These are phyloP conservation scores for Standfussiana lucernea DNA, from an alignment of 2,888 invertebrate species.

Conservation along the genomic window DNA sequence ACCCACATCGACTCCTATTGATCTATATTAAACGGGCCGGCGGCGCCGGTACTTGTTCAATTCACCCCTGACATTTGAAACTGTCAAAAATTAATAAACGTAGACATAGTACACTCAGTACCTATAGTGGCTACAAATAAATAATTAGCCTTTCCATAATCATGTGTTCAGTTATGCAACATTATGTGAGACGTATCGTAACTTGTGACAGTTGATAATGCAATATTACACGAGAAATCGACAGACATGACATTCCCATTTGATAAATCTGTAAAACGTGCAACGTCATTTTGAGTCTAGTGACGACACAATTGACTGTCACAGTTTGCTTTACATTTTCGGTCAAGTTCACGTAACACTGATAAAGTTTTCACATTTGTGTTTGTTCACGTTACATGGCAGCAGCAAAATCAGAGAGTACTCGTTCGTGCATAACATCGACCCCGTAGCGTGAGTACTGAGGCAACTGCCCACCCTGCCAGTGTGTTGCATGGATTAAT, in stretches of 20 bases:
- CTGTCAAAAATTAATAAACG: constrained; percentile 35
- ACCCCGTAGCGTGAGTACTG: constrained; percentile 86
- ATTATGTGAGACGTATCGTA: constrained; percentile 31
- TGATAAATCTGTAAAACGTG: constrained; percentile 38
- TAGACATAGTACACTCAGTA: constrained; percentile 14
- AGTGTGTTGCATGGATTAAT: constrained; percentile 68
- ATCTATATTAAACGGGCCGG: constrained; percentile 82
- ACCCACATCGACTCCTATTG: constrained; percentile 85
- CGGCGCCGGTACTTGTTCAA: constrained; percentile 76
- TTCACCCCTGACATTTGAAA: constrained; percentile 82
- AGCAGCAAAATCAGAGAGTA: constrained; percentile 79
- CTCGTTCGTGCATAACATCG: constrained; percentile 89
- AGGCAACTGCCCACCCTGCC: constrained; percentile 57
- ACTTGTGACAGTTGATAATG: constrained; percentile 40
- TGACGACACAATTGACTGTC: constrained; percentile 9
- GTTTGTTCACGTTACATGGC: constrained; percentile 81
- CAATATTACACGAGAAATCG: constrained; percentile 39
- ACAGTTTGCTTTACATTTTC: constrained; percentile 16
- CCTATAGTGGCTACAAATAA: constrained; percentile 11
- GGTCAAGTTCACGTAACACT: constrained; percentile 60
- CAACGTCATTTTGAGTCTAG: constrained; percentile 16
- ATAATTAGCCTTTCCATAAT: constrained; percentile 29
- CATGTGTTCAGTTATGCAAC: constrained; percentile 53
- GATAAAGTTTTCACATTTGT: constrained; percentile 67
- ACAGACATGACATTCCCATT: constrained; percentile 33